These are phyloP conservation scores for Syndactyla subalaris DNA, from an alignment of 2,797 vertebrate genomes.

Conservation along the genomic window DNA sequence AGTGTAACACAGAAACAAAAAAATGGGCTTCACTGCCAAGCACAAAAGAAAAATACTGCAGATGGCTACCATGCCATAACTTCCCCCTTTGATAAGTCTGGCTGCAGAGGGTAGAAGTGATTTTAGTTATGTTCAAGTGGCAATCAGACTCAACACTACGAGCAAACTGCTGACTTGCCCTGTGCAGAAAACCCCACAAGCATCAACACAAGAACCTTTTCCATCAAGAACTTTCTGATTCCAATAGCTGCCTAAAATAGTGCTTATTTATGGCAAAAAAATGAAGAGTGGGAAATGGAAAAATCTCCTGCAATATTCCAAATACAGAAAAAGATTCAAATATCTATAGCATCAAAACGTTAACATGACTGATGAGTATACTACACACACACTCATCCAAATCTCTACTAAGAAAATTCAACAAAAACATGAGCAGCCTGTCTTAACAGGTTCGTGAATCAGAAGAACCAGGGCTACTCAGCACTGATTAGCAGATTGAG, in stretches of 20 bases:
- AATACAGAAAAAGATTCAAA: not conserved
- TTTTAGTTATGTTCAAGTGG: not conserved
- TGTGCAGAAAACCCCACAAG: not conserved
- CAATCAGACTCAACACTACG: not conserved
- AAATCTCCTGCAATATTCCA: not conserved
- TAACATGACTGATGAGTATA: not conserved
- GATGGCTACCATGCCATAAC: not conserved
- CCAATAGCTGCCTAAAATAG: not conserved
- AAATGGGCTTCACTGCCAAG: not conserved
- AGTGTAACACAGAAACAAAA: not conserved
- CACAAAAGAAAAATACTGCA: not conserved
- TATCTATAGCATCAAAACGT: not conserved
- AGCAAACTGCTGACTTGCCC: conserved; percentile 2
- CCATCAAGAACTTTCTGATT: not conserved
- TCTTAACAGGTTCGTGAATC: not conserved
- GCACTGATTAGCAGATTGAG: not conserved
- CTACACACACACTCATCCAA: rapidly evolving
- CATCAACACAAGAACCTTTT: not conserved
- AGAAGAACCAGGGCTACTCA: not conserved
- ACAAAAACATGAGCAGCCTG: not conserved
- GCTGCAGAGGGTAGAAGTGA: not conserved
- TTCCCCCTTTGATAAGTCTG: not conserved
- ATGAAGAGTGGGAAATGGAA: not conserved
- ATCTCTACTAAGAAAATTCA: not conserved
- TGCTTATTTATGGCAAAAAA: not conserved